Conservation (phyloP, 2,888 invertebrate species). For the Athalia cordata region DNA sequence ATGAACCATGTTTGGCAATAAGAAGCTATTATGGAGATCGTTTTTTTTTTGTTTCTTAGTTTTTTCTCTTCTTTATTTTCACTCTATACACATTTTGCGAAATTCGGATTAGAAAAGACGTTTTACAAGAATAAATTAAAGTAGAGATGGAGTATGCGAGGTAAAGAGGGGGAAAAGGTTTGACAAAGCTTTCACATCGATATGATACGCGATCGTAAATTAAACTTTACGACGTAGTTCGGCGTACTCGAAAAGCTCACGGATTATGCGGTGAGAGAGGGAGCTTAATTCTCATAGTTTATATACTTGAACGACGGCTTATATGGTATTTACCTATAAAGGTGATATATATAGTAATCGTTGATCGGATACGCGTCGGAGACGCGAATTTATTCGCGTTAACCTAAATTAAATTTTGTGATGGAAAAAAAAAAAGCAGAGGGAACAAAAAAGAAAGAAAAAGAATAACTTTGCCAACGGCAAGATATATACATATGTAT, state of each 20-base stretch:
- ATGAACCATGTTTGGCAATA: neutral
- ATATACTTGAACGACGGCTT: neutral
- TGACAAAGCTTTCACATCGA: conserved; percentile 24
- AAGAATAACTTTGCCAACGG: neutral
- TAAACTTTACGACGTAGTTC: conserved; percentile 46
- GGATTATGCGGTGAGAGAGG: conserved; percentile 34
- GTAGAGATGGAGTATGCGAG: no score
- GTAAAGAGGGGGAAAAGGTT: neutral
- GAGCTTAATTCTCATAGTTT: conserved; percentile 19
- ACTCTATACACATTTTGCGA: no score
- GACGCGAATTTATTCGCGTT: neutral
- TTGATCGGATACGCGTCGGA: neutral
- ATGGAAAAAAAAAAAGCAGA: neutral
- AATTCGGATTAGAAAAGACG: no score
- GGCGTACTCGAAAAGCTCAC: conserved; percentile 48
- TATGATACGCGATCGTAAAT: conserved; percentile 43
- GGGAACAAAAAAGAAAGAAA: neutral
- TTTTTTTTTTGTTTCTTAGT: neutral
- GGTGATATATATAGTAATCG: neutral
- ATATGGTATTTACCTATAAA: no score
- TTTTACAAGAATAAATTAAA: no score
- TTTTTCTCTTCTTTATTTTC: no score
- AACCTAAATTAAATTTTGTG: no score
- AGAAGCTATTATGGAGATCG: neutral
- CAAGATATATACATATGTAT: neutral